These are phyloP conservation scores for Brachionus rotundiformis DNA, from an alignment of 1,140 invertebrate species.

Conservation along the genomic window DNA sequence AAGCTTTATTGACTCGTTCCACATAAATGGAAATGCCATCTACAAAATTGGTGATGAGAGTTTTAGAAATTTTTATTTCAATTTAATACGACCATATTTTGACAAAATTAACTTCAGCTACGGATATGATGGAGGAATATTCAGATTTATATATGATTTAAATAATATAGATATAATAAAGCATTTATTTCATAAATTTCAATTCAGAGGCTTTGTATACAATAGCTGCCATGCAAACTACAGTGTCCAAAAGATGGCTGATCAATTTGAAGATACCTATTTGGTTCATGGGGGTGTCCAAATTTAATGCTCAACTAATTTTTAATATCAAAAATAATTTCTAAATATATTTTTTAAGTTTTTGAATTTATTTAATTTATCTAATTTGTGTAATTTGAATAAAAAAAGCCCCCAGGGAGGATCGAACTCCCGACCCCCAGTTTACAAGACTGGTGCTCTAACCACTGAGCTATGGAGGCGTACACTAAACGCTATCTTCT, in stretches of 20 bases:
- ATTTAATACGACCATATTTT: background rate
- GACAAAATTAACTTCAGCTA: background rate
- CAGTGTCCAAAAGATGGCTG: background rate
- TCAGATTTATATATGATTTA: background rate
- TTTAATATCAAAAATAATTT: background rate
- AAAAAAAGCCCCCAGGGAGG: conserved; percentile 67
- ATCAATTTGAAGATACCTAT: background rate
- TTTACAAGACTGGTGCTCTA: conserved; percentile 90
- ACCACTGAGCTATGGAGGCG: conserved; percentile 87
- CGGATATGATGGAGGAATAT: conserved; percentile 1
- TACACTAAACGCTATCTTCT: background rate
- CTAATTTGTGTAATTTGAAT: no score
- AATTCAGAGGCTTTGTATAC: background rate
- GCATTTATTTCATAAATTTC: conserved; percentile 23
- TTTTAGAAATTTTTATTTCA: conserved; percentile 33
- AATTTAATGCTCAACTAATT: background rate
- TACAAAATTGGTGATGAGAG: background rate
- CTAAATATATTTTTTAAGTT: no score
- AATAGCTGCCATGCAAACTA: conserved; percentile 14
- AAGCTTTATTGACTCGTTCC: background rate
- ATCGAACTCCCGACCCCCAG: conserved; percentile 87
- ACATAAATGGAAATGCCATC: conserved; percentile 39
- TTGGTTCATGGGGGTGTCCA: conserved; percentile 18
- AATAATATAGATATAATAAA: background rate
- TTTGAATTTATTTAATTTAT: no score